phyloP scores from a whole-genome alignment of 2,113 vertebrate genomes.

The Osmerus eperlanus region DNA sequence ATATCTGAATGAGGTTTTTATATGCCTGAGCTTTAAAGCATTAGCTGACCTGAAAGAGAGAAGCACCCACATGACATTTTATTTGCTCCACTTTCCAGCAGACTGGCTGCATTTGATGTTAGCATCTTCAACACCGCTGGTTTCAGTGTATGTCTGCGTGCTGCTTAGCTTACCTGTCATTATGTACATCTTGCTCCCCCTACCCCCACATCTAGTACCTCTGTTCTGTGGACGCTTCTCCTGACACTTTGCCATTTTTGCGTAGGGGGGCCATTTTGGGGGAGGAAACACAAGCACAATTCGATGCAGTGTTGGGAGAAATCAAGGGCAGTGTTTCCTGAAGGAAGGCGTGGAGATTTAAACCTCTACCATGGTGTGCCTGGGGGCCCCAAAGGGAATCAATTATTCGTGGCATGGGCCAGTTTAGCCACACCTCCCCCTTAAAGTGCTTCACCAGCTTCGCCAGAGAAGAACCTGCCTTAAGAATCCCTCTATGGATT shows the following conservation, averaged over 20 bases:
- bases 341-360: constrained; percentile 41
- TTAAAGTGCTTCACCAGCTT: constrained; percentile 21
- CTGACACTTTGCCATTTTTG: neutral
- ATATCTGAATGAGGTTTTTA: neutral
- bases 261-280: neutral
- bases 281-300: neutral
- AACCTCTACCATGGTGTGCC: constrained; percentile 51
- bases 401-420: constrained; percentile 62
- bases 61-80: constrained; percentile 22
- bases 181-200: neutral
- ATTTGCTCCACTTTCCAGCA: constrained; percentile 39
- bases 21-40: constrained; percentile 12
- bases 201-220: constrained; percentile 18
- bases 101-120: constrained; percentile 38
- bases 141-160: constrained; percentile 11
- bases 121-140: constrained; percentile 30
- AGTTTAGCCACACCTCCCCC: constrained; percentile 37
- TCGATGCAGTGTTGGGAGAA: constrained; percentile 31
- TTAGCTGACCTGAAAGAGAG: constrained; percentile 35
- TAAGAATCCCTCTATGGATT: neutral
- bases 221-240: neutral
- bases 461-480: constrained; percentile 19
- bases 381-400: constrained; percentile 48
- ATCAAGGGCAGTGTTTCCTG: constrained; percentile 50
- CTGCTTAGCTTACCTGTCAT: neutral